phyloP scores from a whole-genome alignment of 64 coral and sea anemone genomes.

The Catalaphyllia jardinei region DNA sequence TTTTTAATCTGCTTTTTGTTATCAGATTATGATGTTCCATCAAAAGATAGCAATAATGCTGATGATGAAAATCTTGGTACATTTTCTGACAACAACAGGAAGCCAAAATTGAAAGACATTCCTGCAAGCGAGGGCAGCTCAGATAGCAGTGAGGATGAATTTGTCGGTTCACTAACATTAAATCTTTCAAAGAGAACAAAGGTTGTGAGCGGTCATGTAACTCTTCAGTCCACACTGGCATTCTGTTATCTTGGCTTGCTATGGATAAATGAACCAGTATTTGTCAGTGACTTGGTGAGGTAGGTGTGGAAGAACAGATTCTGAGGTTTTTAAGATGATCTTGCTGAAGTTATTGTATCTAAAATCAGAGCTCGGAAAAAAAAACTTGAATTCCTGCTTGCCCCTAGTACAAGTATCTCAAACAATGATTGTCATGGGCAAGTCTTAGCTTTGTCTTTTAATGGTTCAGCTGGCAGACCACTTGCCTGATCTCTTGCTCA shows the following conservation, averaged over 20 bases:
- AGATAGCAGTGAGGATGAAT: slow-evolving; percentile 51
- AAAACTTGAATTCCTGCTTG: too few species aligned
- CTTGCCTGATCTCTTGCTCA: too few species aligned
- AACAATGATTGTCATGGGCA: too few species aligned
- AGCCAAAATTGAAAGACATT: neutral
- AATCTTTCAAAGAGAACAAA: neutral
- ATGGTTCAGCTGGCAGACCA: too few species aligned
- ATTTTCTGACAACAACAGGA: neutral
- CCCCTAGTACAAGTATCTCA: too few species aligned
- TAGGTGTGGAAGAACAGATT: neutral
- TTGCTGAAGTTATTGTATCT: too few species aligned
- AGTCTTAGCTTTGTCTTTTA: too few species aligned
- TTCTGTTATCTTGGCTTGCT: slow-evolving; percentile 74
- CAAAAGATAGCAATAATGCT: neutral
- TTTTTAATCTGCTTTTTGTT: neutral
- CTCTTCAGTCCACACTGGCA: slow-evolving; percentile 38
- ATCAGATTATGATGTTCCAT: slow-evolving; percentile 9
- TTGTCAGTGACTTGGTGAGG: slow-evolving; percentile 79
- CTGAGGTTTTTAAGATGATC: too few species aligned
- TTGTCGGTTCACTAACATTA: slow-evolving; percentile 51
- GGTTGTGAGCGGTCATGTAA: neutral
- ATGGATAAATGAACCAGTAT: slow-evolving; percentile 81
- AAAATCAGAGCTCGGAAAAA: too few species aligned
- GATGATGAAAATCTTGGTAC: neutral
- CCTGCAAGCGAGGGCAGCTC: neutral